Conservation (phyloP, 2,797 vertebrate species). For the Pseudochirops corinnae region DNA sequence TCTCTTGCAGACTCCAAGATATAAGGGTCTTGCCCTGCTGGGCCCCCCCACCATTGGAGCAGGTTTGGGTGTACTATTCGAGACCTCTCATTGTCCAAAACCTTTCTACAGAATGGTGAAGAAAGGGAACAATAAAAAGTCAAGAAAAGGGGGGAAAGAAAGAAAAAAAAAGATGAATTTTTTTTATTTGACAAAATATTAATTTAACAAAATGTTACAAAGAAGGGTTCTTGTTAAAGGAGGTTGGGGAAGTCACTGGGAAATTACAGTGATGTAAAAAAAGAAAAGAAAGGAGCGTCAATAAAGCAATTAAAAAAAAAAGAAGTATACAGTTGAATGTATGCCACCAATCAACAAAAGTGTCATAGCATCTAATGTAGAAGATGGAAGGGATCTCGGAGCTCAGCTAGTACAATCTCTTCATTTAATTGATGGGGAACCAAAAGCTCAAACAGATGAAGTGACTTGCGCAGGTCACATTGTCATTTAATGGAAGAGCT, state of each 20-base stretch:
- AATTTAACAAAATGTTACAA: background rate
- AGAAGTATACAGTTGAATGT: background rate
- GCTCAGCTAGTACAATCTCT: background rate
- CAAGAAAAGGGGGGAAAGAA: background rate
- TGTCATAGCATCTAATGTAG: slow-evolving; percentile 6
- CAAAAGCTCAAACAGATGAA: background rate
- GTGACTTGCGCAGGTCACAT: background rate
- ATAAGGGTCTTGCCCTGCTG: background rate
- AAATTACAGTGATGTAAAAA: background rate
- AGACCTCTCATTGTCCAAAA: background rate
- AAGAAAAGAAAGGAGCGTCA: background rate
- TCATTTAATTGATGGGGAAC: slow-evolving; percentile 12
- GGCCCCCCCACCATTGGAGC: background rate
- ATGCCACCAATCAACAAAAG: background rate
- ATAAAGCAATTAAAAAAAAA: background rate
- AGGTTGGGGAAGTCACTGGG: background rate
- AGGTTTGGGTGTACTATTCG: background rate
- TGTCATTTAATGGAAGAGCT: background rate
- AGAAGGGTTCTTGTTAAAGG: background rate
- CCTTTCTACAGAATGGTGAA: background rate
- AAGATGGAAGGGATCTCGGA: slow-evolving; percentile 35
- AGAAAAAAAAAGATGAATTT: background rate
- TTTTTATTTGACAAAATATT: background rate
- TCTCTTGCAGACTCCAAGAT: background rate
- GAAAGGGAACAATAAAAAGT: background rate